phyloP scores from a whole-genome alignment of 2,113 vertebrate species.

The Conger conger region DNA sequence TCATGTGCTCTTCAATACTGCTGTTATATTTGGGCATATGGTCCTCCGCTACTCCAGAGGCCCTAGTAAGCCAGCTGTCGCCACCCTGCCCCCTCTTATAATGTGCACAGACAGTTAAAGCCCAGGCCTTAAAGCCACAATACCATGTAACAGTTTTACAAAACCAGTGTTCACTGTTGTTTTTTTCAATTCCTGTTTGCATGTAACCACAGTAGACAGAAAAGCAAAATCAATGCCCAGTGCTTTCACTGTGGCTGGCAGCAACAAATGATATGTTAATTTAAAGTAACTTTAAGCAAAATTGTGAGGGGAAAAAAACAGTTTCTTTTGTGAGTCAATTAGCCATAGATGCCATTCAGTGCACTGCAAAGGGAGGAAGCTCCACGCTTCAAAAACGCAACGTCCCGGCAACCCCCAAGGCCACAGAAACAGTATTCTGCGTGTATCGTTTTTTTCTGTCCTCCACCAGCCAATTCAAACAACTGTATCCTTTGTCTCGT shows the following conservation, averaged over 20 bases:
- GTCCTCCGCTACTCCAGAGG: background rate
- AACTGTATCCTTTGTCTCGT: background rate
- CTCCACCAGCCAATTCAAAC: background rate
- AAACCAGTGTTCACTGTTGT: background rate
- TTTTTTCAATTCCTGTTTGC: background rate
- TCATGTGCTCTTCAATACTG: background rate
- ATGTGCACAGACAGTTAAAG: background rate
- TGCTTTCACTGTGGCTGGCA: background rate
- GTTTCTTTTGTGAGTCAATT: background rate
- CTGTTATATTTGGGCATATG: background rate
- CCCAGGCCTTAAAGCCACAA: background rate
- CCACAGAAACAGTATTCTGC: background rate
- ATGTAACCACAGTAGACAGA: background rate
- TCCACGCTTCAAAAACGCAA: slow-evolving; percentile 2
- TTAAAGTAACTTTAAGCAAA: background rate
- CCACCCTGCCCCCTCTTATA: no score
- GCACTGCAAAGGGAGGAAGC: slow-evolving; percentile 25
- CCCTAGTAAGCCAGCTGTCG: background rate
- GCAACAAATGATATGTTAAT: background rate
- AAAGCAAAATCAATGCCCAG: background rate
- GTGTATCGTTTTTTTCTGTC: background rate
- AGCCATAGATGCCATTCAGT: slow-evolving; percentile 17
- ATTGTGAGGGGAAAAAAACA: background rate
- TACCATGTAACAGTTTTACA: background rate
- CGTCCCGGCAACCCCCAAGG: background rate